Evolutionary conservation across 2,888 invertebrate genomes (phyloP).

Genomic region (Onthophagus sagittarius): DNA sequence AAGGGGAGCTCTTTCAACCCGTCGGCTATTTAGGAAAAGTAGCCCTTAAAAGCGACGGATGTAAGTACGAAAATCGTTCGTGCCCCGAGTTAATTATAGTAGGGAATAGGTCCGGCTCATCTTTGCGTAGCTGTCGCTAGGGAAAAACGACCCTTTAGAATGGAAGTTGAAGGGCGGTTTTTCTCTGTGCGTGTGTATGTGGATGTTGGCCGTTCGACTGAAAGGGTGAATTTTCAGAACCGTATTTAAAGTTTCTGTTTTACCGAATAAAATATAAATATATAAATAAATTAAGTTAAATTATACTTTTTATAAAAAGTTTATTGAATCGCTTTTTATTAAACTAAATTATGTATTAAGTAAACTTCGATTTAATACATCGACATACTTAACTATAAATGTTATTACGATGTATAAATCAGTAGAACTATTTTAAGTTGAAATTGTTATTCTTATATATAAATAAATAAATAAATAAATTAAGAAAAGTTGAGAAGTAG

Average conservation of each 20-base stretch:
- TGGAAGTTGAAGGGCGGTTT: conserved; percentile 39
- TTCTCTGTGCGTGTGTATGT: conserved; percentile 27
- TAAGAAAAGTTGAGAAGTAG: too few relatives aligned
- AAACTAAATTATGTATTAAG: too few relatives aligned
- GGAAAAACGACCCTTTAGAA: conserved; percentile 40
- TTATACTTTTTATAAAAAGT: background rate
- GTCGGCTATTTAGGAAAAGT: background rate
- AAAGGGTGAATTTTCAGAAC: background rate
- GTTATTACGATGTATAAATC: too few relatives aligned
- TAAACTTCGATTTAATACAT: too few relatives aligned
- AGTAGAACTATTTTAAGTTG: too few relatives aligned
- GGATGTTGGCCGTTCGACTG: background rate
- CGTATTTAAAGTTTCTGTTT: background rate
- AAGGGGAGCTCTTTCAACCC: background rate
- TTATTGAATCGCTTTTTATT: too few relatives aligned
- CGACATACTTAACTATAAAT: too few relatives aligned
- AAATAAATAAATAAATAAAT: too few relatives aligned
- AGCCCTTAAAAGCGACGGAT: background rate
- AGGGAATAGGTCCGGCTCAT: conserved; percentile 44
- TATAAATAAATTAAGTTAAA: background rate
- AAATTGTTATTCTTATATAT: too few relatives aligned
- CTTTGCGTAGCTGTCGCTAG: conserved; percentile 32
- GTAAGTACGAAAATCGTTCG: conserved; percentile 48
- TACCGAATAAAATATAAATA: background rate
- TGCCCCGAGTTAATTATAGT: conserved; percentile 48